A percentile compares a stretch with the other conserved stretches of the same genome.
Conservation (phyloP, 2,113 vertebrate species). For the Rhodinocichla rosea region DNA sequence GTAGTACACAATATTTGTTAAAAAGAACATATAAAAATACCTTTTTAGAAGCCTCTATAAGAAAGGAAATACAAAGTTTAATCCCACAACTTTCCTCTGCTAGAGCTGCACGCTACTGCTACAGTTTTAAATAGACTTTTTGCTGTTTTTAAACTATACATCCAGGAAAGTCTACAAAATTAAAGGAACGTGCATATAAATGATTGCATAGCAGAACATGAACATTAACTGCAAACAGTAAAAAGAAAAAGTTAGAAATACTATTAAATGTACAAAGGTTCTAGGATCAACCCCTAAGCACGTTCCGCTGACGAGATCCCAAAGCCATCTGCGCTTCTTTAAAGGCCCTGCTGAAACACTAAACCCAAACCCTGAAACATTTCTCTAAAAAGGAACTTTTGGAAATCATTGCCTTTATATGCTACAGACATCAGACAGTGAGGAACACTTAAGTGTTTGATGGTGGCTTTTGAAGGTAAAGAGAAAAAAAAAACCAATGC, state of each 20-base stretch:
- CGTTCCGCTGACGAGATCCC: constrained; percentile 57
- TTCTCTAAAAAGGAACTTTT: constrained; percentile 44
- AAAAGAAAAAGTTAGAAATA: constrained; percentile 77
- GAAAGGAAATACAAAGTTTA: constrained; percentile 86
- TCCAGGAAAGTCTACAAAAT: constrained; percentile 79
- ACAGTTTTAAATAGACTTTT: constrained; percentile 80
- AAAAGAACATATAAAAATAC: constrained; percentile 86
- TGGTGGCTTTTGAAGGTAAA: constrained; percentile 65
- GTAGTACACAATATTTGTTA: constrained; percentile 82
- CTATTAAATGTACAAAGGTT: constrained; percentile 78
- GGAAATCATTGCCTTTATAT: background rate
- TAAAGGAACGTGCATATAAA: constrained; percentile 82
- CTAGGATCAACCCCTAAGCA: constrained; percentile 69
- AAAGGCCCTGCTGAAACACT: constrained; percentile 60
- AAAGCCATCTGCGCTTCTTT: constrained; percentile 58
- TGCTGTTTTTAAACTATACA: constrained; percentile 79
- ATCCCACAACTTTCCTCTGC: constrained; percentile 82
- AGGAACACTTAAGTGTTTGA: constrained; percentile 40
- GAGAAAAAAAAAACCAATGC: background rate
- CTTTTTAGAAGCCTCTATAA: constrained; percentile 83
- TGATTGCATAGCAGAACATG: constrained; percentile 85
- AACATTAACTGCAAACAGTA: constrained; percentile 80
- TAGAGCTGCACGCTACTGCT: constrained; percentile 79
- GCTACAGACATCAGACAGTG: constrained; percentile 14
- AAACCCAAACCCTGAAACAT: constrained; percentile 45